A percentile compares a stretch with the other conserved stretches of the same genome.
Evolutionary conservation across 2,888 invertebrate genomes (phyloP).

Genomic region (Nycteola revayana): DNA sequence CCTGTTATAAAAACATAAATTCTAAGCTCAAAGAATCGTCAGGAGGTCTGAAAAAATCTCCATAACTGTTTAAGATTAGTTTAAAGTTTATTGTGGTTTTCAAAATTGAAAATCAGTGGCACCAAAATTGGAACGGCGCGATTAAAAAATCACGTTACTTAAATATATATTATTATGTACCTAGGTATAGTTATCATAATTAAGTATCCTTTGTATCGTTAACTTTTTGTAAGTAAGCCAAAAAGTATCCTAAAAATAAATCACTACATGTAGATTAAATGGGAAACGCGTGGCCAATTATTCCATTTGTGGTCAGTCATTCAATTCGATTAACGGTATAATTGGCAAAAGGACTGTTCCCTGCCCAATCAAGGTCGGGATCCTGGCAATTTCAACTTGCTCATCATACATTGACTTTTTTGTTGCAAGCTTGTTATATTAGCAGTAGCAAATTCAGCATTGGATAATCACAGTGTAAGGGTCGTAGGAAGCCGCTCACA

Average conservation of each 20-base stretch:
- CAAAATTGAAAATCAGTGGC: too few species aligned
- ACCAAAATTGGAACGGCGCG: too few species aligned
- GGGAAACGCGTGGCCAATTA: constrained; percentile 72
- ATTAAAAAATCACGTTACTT: too few species aligned
- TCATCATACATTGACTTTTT: constrained; percentile 4
- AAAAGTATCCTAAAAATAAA: constrained; percentile 13
- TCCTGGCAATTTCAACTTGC: not conserved
- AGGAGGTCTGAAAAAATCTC: too few species aligned
- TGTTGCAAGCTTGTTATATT: not conserved
- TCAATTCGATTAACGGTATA: constrained; percentile 76
- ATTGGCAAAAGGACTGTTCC: constrained; percentile 68
- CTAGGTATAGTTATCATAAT: too few species aligned
- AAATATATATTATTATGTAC: too few species aligned
- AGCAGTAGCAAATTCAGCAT: not conserved
- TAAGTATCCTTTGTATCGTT: too few species aligned
- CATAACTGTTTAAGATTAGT: too few species aligned
- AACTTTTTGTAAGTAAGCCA: too few species aligned
- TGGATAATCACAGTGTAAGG: constrained; percentile 3
- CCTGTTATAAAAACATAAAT: too few species aligned
- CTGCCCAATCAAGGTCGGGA: constrained; percentile 50
- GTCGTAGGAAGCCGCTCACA: constrained; percentile 7
- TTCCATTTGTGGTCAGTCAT: constrained; percentile 65
- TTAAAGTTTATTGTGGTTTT: too few species aligned
- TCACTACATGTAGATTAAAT: constrained; percentile 45
- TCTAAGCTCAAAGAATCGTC: too few species aligned